Evolutionary conservation across 2,797 vertebrate species (phyloP).

Genomic region (Peromyscus eremicus): DNA sequence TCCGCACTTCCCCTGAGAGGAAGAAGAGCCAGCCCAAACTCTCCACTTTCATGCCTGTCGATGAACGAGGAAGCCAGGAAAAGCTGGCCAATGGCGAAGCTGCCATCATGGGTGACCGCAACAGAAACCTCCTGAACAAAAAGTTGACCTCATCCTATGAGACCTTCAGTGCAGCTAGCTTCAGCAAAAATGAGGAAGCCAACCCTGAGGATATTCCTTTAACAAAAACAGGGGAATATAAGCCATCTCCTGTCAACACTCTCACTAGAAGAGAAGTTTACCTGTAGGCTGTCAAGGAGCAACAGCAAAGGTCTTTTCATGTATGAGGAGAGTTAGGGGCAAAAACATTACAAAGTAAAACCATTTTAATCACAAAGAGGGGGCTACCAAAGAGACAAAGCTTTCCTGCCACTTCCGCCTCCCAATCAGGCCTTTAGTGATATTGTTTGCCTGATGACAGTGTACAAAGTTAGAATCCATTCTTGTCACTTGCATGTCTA

Average conservation of each 20-base stretch:
- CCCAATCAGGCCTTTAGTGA: slow-evolving; percentile 92
- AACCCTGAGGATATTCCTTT: slow-evolving; percentile 98
- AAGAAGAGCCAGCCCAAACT: slow-evolving; percentile 99
- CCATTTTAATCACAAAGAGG: slow-evolving; percentile 86
- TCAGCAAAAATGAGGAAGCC: slow-evolving; percentile 94
- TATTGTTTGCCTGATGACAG: slow-evolving; percentile 93
- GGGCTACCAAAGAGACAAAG: slow-evolving; percentile 93
- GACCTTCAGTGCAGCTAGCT: slow-evolving; percentile 95
- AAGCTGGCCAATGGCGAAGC: slow-evolving; percentile 97
- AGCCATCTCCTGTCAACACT: slow-evolving; percentile 97
- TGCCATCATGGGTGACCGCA: slow-evolving; percentile 97
- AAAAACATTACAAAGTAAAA: slow-evolving; percentile 86
- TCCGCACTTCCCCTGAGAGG: slow-evolving; percentile 98
- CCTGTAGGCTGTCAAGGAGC: slow-evolving; percentile 92
- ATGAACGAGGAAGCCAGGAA: slow-evolving; percentile 97
- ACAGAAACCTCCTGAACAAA: slow-evolving; percentile 99
- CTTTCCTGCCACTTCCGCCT: slow-evolving; percentile 92
- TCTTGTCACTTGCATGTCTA: slow-evolving; percentile 96
- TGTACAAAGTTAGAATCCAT: slow-evolving; percentile 95
- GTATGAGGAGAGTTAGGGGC: slow-evolving; percentile 83
- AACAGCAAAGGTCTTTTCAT: slow-evolving; percentile 85
- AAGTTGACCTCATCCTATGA: slow-evolving; percentile 98
- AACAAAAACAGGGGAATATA: slow-evolving; percentile 98
- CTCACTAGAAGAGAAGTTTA: slow-evolving; percentile 99
- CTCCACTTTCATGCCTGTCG: slow-evolving; percentile 98